Percentiles rank a stretch among this genome's conserved stretches.
Conservation (phyloP, 2,888 invertebrate genomes). For the Pristionchus exspectatus region DNA sequence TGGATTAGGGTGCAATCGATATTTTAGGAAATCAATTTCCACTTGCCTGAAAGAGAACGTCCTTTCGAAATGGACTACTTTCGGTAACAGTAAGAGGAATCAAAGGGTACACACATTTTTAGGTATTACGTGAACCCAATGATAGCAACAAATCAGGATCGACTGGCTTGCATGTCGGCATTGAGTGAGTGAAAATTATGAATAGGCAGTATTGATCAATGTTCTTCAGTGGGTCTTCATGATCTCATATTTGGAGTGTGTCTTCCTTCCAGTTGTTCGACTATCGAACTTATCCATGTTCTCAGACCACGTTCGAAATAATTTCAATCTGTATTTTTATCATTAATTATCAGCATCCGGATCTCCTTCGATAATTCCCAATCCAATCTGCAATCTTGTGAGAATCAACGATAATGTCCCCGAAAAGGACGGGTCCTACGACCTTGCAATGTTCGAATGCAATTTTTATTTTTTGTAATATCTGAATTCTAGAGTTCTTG, state of each 20-base stretch:
- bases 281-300: neutral
- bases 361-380: conserved; percentile 4
- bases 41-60: neutral
- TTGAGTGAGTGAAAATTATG: neutral
- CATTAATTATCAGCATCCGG: neutral
- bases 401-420: conserved; percentile 24
- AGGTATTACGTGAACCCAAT: neutral
- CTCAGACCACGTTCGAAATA: neutral
- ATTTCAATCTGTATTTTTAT: neutral
- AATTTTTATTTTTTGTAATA: neutral
- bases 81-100: neutral
- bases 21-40: neutral
- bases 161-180: neutral
- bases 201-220: too few species aligned
- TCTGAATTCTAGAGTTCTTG: neutral
- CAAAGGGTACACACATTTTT: neutral
- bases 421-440: neutral
- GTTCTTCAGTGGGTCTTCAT: neutral
- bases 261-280: neutral
- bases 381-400: conserved; percentile 2
- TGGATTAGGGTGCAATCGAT: neutral
- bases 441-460: neutral
- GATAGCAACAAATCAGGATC: neutral
- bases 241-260: neutral
- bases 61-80: conserved; percentile 18